Evolutionary conservation across 2,113 vertebrate species (phyloP), one percentile per base, ranked within the genome.

Genomic region (Pantherophis guttatus): DNA sequence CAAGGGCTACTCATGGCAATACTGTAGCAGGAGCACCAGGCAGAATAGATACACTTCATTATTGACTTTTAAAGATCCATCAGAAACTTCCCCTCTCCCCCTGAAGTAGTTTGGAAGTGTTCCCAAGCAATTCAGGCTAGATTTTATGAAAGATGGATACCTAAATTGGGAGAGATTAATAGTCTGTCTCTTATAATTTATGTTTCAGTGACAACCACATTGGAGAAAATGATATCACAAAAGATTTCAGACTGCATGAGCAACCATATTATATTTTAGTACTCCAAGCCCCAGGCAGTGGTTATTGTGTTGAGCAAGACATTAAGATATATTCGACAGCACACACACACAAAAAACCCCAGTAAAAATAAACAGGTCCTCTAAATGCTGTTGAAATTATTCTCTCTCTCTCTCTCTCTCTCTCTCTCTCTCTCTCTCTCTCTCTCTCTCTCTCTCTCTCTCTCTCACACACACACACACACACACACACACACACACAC

Each of bases 261-360:
- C 65, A 91, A 53, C 54, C 90, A 1, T 54, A 23, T n/a, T 87
- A 62, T 90, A 75, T 53, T 87, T 91, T 33, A 15, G 23, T 94
- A 53, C 33, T 86, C 33, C 50, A 33, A 6, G 12, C 88, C 91
- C 89, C 95, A 87, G 89, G 86, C 70, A 81, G 85, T 94, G 33
- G 3, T 94, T 94, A 86, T 89, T 89, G 89, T 88, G 88, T 52
- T 33, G 59, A 26, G 48, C 39, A 33, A 65, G 93, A 95, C 94
- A 94, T 93, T 53, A 93, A 94, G 23, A 50, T 23, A 7, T 92
- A 54, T 44, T 53, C 87, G 89, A 58, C 23, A 44, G 33, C 50
- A 54, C 87, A 86, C 65, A 95, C 11, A 75, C 17, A 75, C 2
- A 75, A 75, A 6, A 75, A 8, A 33, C 1, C 9, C 52, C 53